Base-by-base conservation (phyloP, 2,888 invertebrate genomes). In the Nymphalis c-album region DNA sequence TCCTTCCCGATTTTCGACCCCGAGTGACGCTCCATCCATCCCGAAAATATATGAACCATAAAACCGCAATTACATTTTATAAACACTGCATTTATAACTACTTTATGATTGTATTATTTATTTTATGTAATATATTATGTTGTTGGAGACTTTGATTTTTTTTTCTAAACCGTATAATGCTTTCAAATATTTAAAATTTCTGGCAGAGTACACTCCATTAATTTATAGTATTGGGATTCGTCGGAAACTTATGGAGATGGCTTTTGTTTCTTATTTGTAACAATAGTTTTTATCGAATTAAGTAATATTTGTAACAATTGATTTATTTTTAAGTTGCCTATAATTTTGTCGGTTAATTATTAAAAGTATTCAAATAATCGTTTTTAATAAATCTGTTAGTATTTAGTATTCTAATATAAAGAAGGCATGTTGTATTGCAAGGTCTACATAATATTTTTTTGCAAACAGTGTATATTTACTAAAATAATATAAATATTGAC, bases 121-220 rank as follows among this genome's bases (percentile, higher is more conserved):
- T 92, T 91, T 90, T 90, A 89, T 81, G 90, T 91, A 91, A 92
- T 91, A 90, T 89, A 90, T 91, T 92, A 90, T 82, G 80, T 81
- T 86, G 82, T 82, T 84, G 82, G 85, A 86, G 86, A 85, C 82
- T 90, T 88, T 84, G 85, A 83, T 87, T 90, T 91, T 77, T 51
- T 51, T 90, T 90, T 88, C 89, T 90, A 89, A 88, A 83, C 83
- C 68, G 65, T 85, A 85, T 83, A 77, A 80, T 79, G 87, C 90
- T 87, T 90, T 91, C 89, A 90, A 92, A 91, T 91, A 89, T 92
- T 92, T 91, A 89, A 92, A 89, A 91, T 91, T 90, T 85, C 90
- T 88, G 88, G 85, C 86, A 80, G 85, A 84, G 88, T 88, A 86
- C 86, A 86, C 84, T 85, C 87, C 89, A 91, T 91, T 90, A 92